phyloP scores from a whole-genome alignment of 2,797 vertebrate genomes.

The Poecilia gillii region DNA sequence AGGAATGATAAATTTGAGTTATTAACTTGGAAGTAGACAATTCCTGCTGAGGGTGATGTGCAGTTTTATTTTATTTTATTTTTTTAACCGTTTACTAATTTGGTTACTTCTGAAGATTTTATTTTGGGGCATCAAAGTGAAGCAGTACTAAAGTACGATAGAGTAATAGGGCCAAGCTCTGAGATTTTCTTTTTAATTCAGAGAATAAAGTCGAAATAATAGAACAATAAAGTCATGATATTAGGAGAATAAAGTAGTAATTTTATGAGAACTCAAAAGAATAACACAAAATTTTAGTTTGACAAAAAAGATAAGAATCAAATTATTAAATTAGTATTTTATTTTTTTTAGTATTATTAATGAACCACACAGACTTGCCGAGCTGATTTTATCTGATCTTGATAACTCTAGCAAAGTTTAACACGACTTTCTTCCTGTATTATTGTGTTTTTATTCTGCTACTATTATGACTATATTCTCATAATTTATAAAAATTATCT shows the following conservation, averaged over 20 bases:
- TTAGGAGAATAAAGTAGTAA: background rate
- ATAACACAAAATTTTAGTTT: background rate
- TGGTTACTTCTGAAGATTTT: background rate
- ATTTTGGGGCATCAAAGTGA: background rate
- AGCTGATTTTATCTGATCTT: background rate
- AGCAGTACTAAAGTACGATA: background rate
- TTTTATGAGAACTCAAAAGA: background rate
- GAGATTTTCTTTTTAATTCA: background rate
- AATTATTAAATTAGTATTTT: background rate
- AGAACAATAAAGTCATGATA: background rate
- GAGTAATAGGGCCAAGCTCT: background rate
- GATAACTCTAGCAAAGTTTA: background rate
- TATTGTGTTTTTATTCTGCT: too few relatives aligned
- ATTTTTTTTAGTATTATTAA: background rate
- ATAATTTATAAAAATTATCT: too few relatives aligned
- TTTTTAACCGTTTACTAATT: background rate
- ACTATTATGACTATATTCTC: too few relatives aligned
- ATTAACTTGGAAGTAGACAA: slow-evolving; percentile 34
- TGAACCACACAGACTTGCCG: background rate
- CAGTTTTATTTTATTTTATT: background rate
- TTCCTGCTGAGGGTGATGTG: slow-evolving; percentile 3
- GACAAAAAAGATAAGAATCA: background rate
- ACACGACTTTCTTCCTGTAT: background rate
- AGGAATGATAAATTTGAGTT: slow-evolving; percentile 10
- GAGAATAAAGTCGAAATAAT: background rate